A percentile compares a stretch with the other conserved stretches of the same genome.
phyloP scores from a whole-genome alignment of 2,797 vertebrate genomes.

The Mormyrus proboscirostris region DNA sequence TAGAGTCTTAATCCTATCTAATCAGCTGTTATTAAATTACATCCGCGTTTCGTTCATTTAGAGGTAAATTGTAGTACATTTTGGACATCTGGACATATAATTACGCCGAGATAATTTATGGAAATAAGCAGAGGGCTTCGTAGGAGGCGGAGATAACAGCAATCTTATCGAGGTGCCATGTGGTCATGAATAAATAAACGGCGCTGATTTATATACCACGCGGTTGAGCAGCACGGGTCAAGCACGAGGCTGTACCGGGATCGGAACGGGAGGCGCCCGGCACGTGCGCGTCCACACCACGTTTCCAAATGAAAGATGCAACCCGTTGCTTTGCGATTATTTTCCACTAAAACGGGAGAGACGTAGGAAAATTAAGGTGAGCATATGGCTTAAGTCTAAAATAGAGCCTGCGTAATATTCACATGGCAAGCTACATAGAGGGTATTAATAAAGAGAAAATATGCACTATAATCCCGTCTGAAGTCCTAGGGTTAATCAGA shows the following conservation, averaged over 20 bases:
- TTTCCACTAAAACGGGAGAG: neutral
- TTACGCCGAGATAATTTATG: constrained; percentile 84
- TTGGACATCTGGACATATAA: constrained; percentile 91
- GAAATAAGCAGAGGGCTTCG: constrained; percentile 75
- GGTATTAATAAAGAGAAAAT: constrained; percentile 28
- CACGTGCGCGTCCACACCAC: neutral
- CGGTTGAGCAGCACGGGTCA: constrained; percentile 33
- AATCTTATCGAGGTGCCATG: constrained; percentile 52
- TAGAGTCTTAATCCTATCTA: constrained; percentile 69
- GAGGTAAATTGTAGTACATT: constrained; percentile 79
- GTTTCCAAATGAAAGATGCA: neutral
- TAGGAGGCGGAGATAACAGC: constrained; percentile 51
- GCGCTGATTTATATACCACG: constrained; percentile 34
- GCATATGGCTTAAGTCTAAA: constrained; percentile 11
- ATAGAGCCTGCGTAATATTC: constrained; percentile 5
- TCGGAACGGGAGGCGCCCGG: neutral
- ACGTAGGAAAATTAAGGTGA: constrained; percentile 7
- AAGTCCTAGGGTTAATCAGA: constrained; percentile 32
- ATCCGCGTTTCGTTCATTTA: constrained; percentile 75
- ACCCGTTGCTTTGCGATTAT: neutral
- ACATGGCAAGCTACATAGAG: constrained; percentile 12
- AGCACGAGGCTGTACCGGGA: constrained; percentile 28
- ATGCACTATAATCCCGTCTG: constrained; percentile 32
- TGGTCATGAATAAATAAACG: constrained; percentile 60
- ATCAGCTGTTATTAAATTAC: constrained; percentile 97